These are phyloP conservation scores for Eumeta japonica DNA, from an alignment of 1,140 invertebrate species.

Conservation along the genomic window DNA sequence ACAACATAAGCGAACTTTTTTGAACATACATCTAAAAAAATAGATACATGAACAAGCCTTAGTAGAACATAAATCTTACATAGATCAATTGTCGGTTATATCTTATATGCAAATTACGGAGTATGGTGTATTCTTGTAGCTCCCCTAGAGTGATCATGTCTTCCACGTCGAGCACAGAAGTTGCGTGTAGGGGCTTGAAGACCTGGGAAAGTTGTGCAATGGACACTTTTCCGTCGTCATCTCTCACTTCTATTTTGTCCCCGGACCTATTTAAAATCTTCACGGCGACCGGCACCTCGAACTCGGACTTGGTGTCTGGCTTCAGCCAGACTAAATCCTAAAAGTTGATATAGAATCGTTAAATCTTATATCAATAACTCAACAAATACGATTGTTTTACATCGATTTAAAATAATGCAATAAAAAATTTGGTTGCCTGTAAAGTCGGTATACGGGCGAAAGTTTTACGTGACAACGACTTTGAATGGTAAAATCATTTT, in stretches of 20 bases:
- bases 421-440: no score
- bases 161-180: conserved; percentile 82
- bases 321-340: conserved; percentile 85
- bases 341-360: conserved; percentile 54
- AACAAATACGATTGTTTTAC: background rate
- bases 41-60: no score
- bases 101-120: conserved; percentile 87
- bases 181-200: conserved; percentile 82
- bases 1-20: no score
- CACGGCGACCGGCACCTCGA: conserved; percentile 81
- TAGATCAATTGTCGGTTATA: conserved; percentile 89
- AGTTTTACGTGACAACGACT: no score
- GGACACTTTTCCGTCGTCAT: conserved; percentile 75
- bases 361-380: conserved; percentile 1
- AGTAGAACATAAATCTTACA: conserved; percentile 60
- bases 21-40: no score
- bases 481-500: no score
- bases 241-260: conserved; percentile 72
- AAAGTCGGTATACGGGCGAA: no score
- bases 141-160: conserved; percentile 94
- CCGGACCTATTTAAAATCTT: conserved; percentile 75
- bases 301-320: conserved; percentile 69
- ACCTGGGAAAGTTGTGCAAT: conserved; percentile 57
- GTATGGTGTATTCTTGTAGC: conserved; percentile 88
- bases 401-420: conserved; percentile 3